Base-by-base conservation (phyloP, 1,140 invertebrate species). In the Anthonomus grandis region DNA sequence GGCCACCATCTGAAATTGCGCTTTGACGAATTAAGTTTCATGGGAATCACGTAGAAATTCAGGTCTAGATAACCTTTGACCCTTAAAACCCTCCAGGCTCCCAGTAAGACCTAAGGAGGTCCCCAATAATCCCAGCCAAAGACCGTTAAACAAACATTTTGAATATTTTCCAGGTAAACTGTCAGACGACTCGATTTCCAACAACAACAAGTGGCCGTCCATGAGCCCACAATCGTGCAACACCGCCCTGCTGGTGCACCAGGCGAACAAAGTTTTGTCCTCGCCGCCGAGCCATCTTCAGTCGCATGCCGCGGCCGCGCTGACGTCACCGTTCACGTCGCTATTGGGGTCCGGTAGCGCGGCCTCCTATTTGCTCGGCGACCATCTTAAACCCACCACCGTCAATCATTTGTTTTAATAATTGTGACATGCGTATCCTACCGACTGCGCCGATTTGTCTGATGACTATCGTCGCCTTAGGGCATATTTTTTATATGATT, bases 171-270 rank as follows among this genome's bases (percentile, higher is more conserved):
- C 66, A 76, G 74, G 70, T 48, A 75, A 75, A 68, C 63, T 74
- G 24, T 65, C 68, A 3, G 74, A 75, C 36, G 73, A 75, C 39
- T 36, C 59, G 10, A 51, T 70, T 12, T 69, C 71, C 23, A 76
- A 75, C 64, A 75, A 75, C 64, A 75, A 75, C 60, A 75, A 75
- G 62, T 74, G 73, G 73, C 61, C 60, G 8, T 63, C 71, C 21
- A 71, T 69, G 70, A 71, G 70, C 59, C 68, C 66, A 12, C 71
- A 68, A 41, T 67, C 72, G 0, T 75, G 72, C 60, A 72, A 72
- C 57, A 73, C 72, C n/a, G 70, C 73, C 0, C 60, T 74, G 3
- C 49, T 75, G 34, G 71, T 74, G 12, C 71, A 72, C 46, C 71
- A 73, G 56, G 71, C 72, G 18, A 73, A 72, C 60, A 72, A 71